Percentiles rank a stretch among this genome's conserved stretches.
These are phyloP conservation scores for Drosophila erecta DNA, from an alignment of 1,140 invertebrate genomes.

Conservation along the genomic window DNA sequence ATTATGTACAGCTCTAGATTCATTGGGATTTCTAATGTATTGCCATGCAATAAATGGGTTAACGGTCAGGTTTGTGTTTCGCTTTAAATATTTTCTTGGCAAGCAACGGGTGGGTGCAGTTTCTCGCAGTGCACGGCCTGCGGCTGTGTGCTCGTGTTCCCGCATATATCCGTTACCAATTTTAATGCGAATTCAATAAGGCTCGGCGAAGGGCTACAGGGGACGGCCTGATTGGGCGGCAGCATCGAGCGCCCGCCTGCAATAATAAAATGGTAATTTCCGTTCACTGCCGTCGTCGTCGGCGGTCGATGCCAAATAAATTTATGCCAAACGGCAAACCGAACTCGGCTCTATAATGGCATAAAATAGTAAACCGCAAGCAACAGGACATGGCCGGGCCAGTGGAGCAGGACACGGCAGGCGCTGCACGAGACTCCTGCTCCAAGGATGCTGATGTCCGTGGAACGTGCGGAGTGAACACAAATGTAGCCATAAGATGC, in stretches of 20 bases:
- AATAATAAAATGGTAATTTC: conserved; percentile 83
- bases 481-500: conserved; percentile 59
- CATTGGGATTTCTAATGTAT: not conserved
- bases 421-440: conserved; percentile 1
- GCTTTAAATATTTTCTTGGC: not conserved
- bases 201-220: conserved; percentile 31
- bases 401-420: conserved; percentile 15
- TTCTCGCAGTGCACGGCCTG: conserved; percentile 7
- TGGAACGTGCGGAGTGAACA: conserved; percentile 50
- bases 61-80: not conserved
- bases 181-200: conserved; percentile 81
- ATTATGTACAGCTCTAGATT: not conserved
- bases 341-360: conserved; percentile 66
- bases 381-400: conserved; percentile 42
- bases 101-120: not conserved
- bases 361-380: conserved; percentile 73
- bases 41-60: not conserved
- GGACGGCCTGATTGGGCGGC: conserved; percentile 11
- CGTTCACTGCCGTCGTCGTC: conserved; percentile 40
- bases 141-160: conserved; percentile 43
- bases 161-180: conserved; percentile 80
- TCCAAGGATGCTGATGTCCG: conserved; percentile 29
- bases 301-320: conserved; percentile 59
- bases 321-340: conserved; percentile 74
- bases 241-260: conserved; percentile 34